Evolutionary conservation across 2,888 invertebrate genomes (phyloP), one percentile per base, ranked within the genome.

Genomic region (Calameuta pallipes): DNA sequence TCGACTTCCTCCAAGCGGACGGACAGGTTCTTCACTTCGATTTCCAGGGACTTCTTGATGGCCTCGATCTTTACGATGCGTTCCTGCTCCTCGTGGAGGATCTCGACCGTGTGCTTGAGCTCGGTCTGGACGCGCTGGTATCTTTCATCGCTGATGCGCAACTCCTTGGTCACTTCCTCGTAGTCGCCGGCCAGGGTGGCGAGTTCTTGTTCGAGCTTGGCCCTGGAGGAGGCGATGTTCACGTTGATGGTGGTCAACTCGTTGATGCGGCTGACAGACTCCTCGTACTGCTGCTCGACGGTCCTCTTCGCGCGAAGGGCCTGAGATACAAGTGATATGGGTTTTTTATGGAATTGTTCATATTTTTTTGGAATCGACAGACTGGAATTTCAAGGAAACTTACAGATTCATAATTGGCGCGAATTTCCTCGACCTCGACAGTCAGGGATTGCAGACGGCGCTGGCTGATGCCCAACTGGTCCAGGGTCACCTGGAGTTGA

Each of bases 31-130:
- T 98, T 98, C 88, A 98, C 98, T 94, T 98, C 98, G 91, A 98
- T 97, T 93, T 99, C 98, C 90, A 98, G 95, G 82, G 98, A 97
- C 94, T 98, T 98, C 95, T 98, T 98, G 93, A 98, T 96, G 87
- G 98, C 96, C 93, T 99, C 98, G 92, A 98, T 97, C 94, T 98
- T 98, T 89, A 98, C 96, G 89, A 98, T 96, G 92, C 98, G 97
- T 92, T 98, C 98, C 92, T 98, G 97, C 92, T 99, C 98, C 92
- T 98, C 98, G 92, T 98, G 98, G 89, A 98, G 94, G 89, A 96
- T 95, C 92, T 98, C 98, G 79, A 98, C 96, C 89, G 97, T 97
- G 93, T 98, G 97, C 93, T 98, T 98, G 90, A 98, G 94, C 92
- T 99, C 98, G 91, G 95, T 95, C 94, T 96, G 93, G 85, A 98